Percentiles rank a stretch among this genome's conserved stretches.
phyloP scores from a whole-genome alignment of 2,797 vertebrate species.

The Philypnodon macrostomus region DNA sequence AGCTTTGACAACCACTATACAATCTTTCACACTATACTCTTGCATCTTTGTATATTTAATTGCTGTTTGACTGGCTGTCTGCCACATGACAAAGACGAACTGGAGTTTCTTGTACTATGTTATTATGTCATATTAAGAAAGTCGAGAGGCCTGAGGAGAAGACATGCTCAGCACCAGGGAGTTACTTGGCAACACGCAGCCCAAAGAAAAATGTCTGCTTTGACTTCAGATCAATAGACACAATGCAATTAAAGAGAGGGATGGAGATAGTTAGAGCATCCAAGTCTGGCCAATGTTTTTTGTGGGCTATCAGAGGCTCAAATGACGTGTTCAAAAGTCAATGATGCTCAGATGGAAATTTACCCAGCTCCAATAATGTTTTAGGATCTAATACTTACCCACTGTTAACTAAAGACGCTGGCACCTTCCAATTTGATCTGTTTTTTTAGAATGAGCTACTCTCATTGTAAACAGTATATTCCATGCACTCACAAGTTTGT shows the following conservation, averaged over 20 bases:
- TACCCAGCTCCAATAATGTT: conserved; percentile 4
- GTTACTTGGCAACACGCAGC: conserved; percentile 29
- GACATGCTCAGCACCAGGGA: background rate
- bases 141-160: background rate
- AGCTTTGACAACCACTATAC: too few species aligned
- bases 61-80: background rate
- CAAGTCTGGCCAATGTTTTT: background rate
- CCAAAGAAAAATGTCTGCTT: conserved; percentile 30
- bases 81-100: background rate
- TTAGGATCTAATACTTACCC: too few species aligned
- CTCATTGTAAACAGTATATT: background rate
- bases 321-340: background rate
- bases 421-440: too few species aligned
- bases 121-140: background rate
- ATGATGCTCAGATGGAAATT: background rate
- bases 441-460: too few species aligned
- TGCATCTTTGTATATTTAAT: background rate
- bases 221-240: conserved; percentile 36
- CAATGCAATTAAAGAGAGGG: conserved; percentile 36
- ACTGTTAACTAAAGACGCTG: too few species aligned
- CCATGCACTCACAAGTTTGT: background rate
- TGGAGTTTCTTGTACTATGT: background rate
- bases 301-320: too few species aligned
- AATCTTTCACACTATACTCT: background rate
- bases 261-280: conserved; percentile 22